Conservation (phyloP, 2,888 invertebrate genomes). For the Therioaphis trifolii region DNA sequence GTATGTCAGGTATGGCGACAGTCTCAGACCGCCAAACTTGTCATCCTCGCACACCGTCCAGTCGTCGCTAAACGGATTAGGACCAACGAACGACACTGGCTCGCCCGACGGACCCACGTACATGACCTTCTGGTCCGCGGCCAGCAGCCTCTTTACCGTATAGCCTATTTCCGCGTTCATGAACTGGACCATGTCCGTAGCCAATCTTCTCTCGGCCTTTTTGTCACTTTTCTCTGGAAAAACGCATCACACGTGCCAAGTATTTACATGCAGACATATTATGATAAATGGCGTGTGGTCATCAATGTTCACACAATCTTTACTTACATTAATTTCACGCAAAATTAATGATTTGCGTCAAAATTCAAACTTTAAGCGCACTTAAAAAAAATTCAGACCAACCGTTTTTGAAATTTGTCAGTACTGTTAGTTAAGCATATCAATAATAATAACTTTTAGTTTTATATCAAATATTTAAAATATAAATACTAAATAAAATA, state of each 20-base stretch:
- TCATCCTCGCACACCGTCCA: conserved; percentile 72
- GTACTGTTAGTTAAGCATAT: no score
- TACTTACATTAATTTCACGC: no score
- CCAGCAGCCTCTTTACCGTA: conserved; percentile 82
- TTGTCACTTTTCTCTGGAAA: conserved; percentile 55
- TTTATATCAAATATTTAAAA: no score
- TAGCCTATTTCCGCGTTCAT: conserved; percentile 82
- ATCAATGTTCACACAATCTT: no score
- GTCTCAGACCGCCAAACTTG: conserved; percentile 83
- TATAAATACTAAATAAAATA: no score
- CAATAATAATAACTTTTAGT: no score
- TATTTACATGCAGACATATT: background rate
- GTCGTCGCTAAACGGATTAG: conserved; percentile 49
- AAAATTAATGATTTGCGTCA: no score
- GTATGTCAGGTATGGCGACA: conserved; percentile 86
- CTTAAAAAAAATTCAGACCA: no score
- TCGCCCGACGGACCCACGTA: conserved; percentile 72
- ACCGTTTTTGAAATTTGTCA: no score
- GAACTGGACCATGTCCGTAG: conserved; percentile 76
- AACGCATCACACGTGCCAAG: background rate
- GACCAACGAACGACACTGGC: conserved; percentile 28
- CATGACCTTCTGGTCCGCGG: conserved; percentile 84
- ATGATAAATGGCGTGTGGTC: no score
- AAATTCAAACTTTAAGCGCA: no score
- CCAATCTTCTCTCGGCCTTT: conserved; percentile 66